A percentile compares a stretch with the other conserved stretches of the same genome.
These are phyloP conservation scores for Epinephelus coioides DNA, from an alignment of 2,797 vertebrate species.

Conservation along the genomic window DNA sequence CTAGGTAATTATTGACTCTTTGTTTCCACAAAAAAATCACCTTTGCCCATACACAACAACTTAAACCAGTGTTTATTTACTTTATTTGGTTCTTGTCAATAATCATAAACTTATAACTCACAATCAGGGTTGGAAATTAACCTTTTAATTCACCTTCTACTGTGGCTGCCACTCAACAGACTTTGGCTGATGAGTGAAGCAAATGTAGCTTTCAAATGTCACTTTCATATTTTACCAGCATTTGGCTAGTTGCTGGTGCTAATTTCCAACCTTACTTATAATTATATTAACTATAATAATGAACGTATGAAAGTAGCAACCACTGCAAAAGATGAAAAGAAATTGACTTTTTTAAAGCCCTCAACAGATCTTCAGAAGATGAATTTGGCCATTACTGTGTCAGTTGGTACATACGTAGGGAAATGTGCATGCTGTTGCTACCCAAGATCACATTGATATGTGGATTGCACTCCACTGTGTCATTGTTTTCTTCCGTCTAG, in stretches of 20 bases:
- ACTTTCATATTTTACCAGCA: too few relatives aligned
- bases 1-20: background rate
- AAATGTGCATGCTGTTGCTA: background rate
- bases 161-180: too few relatives aligned
- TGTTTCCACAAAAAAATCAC: background rate
- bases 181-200: too few relatives aligned
- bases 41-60: background rate
- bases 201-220: too few relatives aligned
- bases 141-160: too few relatives aligned
- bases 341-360: too few relatives aligned
- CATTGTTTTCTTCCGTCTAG: constrained; percentile 74
- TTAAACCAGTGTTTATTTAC: background rate
- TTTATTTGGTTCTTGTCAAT: background rate
- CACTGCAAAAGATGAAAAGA: too few relatives aligned
- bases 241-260: too few relatives aligned
- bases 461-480: background rate
- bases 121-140: too few relatives aligned
- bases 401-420: background rate
- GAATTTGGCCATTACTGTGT: background rate
- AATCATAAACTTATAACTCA: background rate
- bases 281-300: background rate
- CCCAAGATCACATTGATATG: background rate
- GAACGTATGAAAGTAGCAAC: background rate
- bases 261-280: background rate
- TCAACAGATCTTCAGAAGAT: too few relatives aligned